These are phyloP conservation scores for Leptinotarsa haldemani DNA, from an alignment of 2,888 invertebrate species.

Conservation along the genomic window DNA sequence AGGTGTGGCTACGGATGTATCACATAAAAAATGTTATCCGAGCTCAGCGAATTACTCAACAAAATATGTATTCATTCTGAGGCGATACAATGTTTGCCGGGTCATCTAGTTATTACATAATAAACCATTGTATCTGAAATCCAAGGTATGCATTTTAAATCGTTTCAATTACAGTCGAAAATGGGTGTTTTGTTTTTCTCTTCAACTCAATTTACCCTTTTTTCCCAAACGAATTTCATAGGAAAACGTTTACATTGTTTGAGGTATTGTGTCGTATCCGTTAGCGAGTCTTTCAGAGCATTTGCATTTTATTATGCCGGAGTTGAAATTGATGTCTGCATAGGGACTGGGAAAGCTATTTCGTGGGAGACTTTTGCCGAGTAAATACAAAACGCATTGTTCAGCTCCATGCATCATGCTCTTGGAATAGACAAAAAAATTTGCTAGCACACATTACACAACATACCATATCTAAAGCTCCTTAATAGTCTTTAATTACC, in stretches of 20 bases:
- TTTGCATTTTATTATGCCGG: conserved; percentile 41
- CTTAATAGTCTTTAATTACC: conserved; percentile 20
- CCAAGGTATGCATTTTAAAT: too few species aligned
- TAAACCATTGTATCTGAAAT: too few species aligned
- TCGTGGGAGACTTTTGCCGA: conserved; percentile 33
- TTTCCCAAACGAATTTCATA: conserved; percentile 28
- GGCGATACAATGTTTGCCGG: too few species aligned
- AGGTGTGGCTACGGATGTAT: too few species aligned
- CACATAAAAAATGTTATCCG: too few species aligned
- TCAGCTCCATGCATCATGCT: conserved; percentile 6
- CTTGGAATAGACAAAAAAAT: conserved; percentile 13
- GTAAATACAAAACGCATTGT: conserved; percentile 27
- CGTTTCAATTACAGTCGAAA: neutral
- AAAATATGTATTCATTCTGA: too few species aligned
- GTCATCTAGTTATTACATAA: too few species aligned
- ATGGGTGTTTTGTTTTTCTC: neutral
- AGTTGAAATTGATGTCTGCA: conserved; percentile 42
- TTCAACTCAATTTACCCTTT: conserved; percentile 9
- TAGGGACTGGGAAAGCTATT: conserved; percentile 30
- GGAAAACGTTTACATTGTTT: conserved; percentile 29
- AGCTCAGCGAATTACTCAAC: too few species aligned
- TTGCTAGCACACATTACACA: neutral
- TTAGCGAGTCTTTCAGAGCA: conserved; percentile 32
- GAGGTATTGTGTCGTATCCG: conserved; percentile 40
- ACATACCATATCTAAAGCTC: conserved; percentile 11